Evolutionary conservation across 2,888 invertebrate genomes (phyloP).

Genomic region (Aporophyla lueneburgensis): DNA sequence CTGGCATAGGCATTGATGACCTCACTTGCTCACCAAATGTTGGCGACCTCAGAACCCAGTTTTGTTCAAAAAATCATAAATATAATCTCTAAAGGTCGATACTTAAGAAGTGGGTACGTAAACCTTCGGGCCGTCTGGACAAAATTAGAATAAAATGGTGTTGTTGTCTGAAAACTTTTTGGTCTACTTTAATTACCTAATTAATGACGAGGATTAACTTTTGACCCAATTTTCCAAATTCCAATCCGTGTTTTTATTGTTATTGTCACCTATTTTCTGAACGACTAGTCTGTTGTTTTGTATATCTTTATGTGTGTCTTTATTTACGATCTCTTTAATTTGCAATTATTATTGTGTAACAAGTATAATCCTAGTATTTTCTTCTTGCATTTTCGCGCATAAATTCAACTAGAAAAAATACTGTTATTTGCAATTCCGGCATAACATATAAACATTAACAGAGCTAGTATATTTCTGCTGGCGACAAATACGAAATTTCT

Average conservation of each 20-base stretch:
- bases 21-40: background rate
- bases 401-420: slow-evolving; percentile 44
- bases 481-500: slow-evolving; percentile 78
- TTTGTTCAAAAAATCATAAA: slow-evolving; percentile 11
- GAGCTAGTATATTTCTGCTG: slow-evolving; percentile 62
- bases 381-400: slow-evolving; percentile 5
- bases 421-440: slow-evolving; percentile 62
- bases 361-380: background rate
- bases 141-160: slow-evolving; percentile 6
- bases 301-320: background rate
- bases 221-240: slow-evolving; percentile 24
- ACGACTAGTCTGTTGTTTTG: background rate
- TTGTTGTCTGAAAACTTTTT: background rate
- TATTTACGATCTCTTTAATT: slow-evolving; percentile 1
- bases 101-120: background rate
- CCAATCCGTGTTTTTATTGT: slow-evolving; percentile 12
- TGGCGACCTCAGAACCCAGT: background rate
- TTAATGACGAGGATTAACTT: slow-evolving; percentile 28
- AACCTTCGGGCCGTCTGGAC: background rate
- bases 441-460: slow-evolving; percentile 64
- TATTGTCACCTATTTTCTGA: slow-evolving; percentile 8
- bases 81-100: background rate
- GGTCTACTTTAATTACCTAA: slow-evolving; percentile 15
- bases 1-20: background rate
- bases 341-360: background rate